Base-by-base conservation (phyloP, 2,113 vertebrate species). In the Octodon degus region DNA sequence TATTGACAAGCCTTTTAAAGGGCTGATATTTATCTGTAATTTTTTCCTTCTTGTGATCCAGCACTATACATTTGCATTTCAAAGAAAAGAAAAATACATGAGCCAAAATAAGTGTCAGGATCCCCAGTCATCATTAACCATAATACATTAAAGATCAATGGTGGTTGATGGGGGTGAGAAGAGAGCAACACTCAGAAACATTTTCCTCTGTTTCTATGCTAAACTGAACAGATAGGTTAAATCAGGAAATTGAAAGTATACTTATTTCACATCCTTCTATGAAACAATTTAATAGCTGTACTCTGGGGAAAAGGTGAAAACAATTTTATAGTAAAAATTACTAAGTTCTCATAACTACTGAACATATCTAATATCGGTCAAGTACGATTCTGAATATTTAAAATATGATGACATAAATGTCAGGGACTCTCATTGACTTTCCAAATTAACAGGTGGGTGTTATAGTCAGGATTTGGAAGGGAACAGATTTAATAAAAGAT, bases 81-180 rank as follows among this genome's bases (percentile, higher is more conserved):
- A 92, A 80, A 76, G 16, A 4, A 91, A 90, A 86, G 10, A 5
- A 86, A 91, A 55, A 67, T 0, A n/a, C 63, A 3, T 77, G 27
- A 96, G 2, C 4, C 24, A 91, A 93, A 90, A 60, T 82, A 82
- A 77, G 5, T 81, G 2, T 3, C 3, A 30, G 70, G 25, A 74
- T 68, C 0, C 6, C 25, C 30, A 81, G 80, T 68, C 87, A 86
- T 83, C 43, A 90, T 81, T 88, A 93, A 65, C 7, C 53, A 55
- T 40, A 94, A 86, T 50, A 84, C 86, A 94, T 74, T 13, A 90
- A 65, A 72, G 27, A 88, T 43, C 79, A 88, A 80, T 62, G 7
- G 76, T 37, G 40, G 80, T 40, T 85, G 77, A 81, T 94, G 22
- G 94, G 1, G 37, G 2, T n/a, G 19, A 90, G 24, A 1, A 11